Conservation (phyloP, 2,888 invertebrate species). For the Uloborus plumipes region DNA sequence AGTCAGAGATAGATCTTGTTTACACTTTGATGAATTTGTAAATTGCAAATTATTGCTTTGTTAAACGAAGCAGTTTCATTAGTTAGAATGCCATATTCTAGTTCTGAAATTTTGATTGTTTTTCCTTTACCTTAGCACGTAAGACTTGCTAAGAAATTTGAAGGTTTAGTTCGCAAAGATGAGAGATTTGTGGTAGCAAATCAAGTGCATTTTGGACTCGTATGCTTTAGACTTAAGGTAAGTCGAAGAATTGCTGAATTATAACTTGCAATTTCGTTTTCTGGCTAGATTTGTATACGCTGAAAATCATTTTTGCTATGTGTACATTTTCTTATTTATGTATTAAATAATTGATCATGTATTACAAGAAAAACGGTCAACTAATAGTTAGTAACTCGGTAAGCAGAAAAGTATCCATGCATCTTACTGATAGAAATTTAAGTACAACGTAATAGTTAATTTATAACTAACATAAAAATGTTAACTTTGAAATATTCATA, state of each 20-base stretch:
- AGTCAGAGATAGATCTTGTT: background rate
- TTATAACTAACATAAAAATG: too few relatives aligned
- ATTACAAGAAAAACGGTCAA: too few relatives aligned
- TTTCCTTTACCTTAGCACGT: conserved; percentile 76
- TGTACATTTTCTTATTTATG: background rate
- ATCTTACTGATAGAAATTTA: too few relatives aligned
- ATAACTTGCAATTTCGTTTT: background rate
- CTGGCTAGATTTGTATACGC: background rate
- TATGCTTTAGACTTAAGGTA: conserved; percentile 90
- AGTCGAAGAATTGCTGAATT: conserved; percentile 64
- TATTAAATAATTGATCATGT: too few relatives aligned
- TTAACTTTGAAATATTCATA: too few relatives aligned
- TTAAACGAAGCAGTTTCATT: background rate
- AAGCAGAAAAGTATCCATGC: too few relatives aligned
- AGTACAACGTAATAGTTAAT: too few relatives aligned
- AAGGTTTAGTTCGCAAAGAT: conserved; percentile 84
- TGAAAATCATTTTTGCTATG: background rate
- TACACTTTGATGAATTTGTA: background rate
- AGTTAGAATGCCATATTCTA: too few relatives aligned
- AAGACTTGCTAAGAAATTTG: conserved; percentile 90
- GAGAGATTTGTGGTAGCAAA: conserved; percentile 91
- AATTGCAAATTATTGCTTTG: background rate
- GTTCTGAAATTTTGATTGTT: background rate
- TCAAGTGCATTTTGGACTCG: conserved; percentile 86
- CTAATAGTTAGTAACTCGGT: too few relatives aligned